Percentiles rank a stretch among this genome's conserved stretches.
Conservation (phyloP, 2,797 vertebrate species). For the Acrocephalus scirpaceus region DNA sequence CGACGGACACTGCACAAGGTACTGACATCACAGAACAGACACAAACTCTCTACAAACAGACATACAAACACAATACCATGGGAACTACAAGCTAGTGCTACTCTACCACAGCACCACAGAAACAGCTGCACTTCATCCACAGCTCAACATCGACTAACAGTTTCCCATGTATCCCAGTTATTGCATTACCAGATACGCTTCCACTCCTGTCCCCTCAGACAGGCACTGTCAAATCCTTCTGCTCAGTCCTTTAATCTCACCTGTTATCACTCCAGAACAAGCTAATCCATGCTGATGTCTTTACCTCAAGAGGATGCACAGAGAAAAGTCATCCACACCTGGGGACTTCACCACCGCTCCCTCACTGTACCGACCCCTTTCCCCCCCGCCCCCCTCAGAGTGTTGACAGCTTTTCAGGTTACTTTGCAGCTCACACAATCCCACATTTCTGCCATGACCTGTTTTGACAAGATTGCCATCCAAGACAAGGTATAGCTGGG, state of each 20-base stretch:
- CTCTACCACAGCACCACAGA: not conserved
- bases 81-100: not conserved
- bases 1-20: accelerated
- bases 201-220: not conserved
- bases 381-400: not conserved
- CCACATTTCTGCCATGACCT: not conserved
- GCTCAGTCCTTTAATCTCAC: not conserved
- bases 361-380: not conserved
- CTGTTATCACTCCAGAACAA: not conserved
- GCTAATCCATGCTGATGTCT: not conserved
- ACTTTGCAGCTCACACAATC: not conserved
- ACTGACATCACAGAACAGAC: not conserved
- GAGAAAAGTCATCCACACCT: not conserved
- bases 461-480: not conserved
- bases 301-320: not conserved
- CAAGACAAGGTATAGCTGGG: not conserved
- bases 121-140: not conserved
- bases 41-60: not conserved
- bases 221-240: not conserved
- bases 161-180: not conserved
- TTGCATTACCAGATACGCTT: not conserved
- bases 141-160: not conserved
- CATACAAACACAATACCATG: not conserved
- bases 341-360: not conserved
- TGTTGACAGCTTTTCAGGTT: not conserved